Evolutionary conservation across 2,113 vertebrate genomes (phyloP).

Genomic region (Epinephelus moara): DNA sequence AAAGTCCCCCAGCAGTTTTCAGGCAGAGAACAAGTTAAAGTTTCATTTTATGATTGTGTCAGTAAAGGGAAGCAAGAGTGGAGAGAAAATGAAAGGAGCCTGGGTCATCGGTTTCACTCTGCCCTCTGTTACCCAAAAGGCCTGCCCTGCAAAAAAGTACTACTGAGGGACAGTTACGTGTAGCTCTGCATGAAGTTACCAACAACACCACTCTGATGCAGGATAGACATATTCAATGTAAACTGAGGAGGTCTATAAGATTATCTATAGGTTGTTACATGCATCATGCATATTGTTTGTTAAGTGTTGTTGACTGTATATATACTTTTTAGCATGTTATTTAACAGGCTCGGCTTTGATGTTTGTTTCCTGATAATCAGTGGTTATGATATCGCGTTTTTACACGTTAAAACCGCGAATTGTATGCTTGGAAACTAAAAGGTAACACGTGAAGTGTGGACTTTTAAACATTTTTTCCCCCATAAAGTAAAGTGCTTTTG

Average conservation of each 20-base stretch:
- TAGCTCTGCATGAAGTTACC: not conserved
- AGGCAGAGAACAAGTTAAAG: slow-evolving; percentile 36
- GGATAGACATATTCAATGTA: not conserved
- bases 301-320: not conserved
- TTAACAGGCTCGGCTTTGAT: not conserved
- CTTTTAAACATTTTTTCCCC: not conserved
- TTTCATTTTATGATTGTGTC: slow-evolving; percentile 42
- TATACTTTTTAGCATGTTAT: not conserved
- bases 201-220: not conserved
- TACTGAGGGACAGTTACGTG: slow-evolving; percentile 8
- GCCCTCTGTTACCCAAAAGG: slow-evolving; percentile 56
- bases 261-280: not conserved
- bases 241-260: not conserved
- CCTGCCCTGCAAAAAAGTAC: not conserved
- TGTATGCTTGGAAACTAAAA: too few species aligned
- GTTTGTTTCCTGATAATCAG: not conserved
- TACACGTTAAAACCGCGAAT: not conserved
- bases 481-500: not conserved
- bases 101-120: slow-evolving; percentile 68
- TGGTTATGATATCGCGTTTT: not conserved
- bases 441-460: too few species aligned
- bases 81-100: slow-evolving; percentile 60
- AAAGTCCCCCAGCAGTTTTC: slow-evolving; percentile 12
- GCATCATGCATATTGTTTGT: not conserved
- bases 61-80: slow-evolving; percentile 37